phyloP scores from a whole-genome alignment of 2,888 invertebrate species.

The Macaria notata region DNA sequence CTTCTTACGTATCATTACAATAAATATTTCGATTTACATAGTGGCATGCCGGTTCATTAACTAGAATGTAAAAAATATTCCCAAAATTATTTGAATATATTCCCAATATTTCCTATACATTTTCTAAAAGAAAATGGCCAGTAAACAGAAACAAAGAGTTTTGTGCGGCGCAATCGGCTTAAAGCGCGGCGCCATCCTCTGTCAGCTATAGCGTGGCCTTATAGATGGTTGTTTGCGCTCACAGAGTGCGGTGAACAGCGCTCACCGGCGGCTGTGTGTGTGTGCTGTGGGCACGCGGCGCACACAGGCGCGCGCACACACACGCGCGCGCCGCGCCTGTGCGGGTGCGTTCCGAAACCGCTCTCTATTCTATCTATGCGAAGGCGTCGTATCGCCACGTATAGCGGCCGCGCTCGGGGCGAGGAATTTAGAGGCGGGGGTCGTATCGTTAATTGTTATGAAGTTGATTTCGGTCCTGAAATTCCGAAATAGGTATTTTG shows the following conservation, averaged over 20 bases:
- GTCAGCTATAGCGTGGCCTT: slow-evolving; percentile 83
- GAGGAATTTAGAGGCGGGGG: slow-evolving; percentile 83
- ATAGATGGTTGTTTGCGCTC: slow-evolving; percentile 83
- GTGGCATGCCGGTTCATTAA: slow-evolving; percentile 5
- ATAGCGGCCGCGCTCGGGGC: slow-evolving; percentile 81
- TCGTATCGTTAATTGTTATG: slow-evolving; percentile 83
- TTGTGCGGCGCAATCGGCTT: slow-evolving; percentile 55
- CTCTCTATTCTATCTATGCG: slow-evolving; percentile 83
- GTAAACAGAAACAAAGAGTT: slow-evolving; percentile 48
- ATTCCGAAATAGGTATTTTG: slow-evolving; percentile 81
- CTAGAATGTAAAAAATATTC: slow-evolving; percentile 1
- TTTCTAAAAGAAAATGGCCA: slow-evolving; percentile 23
- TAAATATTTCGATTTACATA: slow-evolving; percentile 4
- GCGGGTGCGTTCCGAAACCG: slow-evolving; percentile 81
- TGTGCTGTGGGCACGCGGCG: slow-evolving; percentile 66
- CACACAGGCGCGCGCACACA: slow-evolving; percentile 54
- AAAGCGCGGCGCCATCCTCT: slow-evolving; percentile 70
- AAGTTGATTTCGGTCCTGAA: slow-evolving; percentile 82
- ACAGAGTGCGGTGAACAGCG: slow-evolving; percentile 83
- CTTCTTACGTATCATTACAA: no score
- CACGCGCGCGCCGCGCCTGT: slow-evolving; percentile 47
- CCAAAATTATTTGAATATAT: not conserved
- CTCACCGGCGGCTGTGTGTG: slow-evolving; percentile 72
- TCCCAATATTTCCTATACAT: slow-evolving; percentile 19
- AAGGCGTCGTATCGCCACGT: slow-evolving; percentile 81